These are phyloP conservation scores for Laterallus jamaicensis DNA, from an alignment of 2,113 vertebrate species.

Conservation along the genomic window DNA sequence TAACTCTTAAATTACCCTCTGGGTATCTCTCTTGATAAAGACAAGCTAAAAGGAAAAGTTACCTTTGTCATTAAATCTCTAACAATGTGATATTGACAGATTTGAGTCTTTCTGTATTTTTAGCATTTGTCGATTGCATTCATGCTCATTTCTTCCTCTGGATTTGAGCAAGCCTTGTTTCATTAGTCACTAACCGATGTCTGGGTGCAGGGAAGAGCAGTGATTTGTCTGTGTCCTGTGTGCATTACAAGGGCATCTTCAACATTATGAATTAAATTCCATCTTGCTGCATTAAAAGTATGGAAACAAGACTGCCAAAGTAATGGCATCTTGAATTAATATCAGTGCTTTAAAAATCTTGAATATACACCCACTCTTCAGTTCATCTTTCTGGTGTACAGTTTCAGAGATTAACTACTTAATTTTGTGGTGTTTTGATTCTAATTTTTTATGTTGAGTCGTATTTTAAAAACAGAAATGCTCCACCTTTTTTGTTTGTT, in stretches of 20 bases:
- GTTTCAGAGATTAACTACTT: not conserved
- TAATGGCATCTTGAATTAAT: constrained; percentile 39
- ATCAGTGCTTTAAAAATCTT: constrained; percentile 29
- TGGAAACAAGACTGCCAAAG: constrained; percentile 23
- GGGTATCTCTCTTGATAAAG: constrained; percentile 41
- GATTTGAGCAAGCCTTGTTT: constrained; percentile 51
- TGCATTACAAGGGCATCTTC: constrained; percentile 58
- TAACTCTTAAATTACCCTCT: constrained; percentile 58
- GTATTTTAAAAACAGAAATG: constrained; percentile 4
- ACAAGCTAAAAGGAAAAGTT: constrained; percentile 32
- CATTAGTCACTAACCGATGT: constrained; percentile 50
- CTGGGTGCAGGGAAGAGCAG: constrained; percentile 46
- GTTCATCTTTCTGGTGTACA: constrained; percentile 12
- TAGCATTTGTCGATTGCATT: constrained; percentile 46
- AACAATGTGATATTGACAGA: constrained; percentile 40
- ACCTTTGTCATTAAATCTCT: constrained; percentile 62
- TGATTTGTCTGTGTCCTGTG: constrained; percentile 72
- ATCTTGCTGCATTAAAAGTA: constrained; percentile 20
- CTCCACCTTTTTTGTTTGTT: not conserved
- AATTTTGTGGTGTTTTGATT: not conserved
- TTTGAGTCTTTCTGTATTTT: constrained; percentile 48
- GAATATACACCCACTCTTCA: not conserved
- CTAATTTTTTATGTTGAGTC: not conserved
- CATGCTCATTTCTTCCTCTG: constrained; percentile 53
- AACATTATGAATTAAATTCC: constrained; percentile 64